Percentiles rank a stretch among this genome's conserved stretches.
Conservation (phyloP, 2,888 invertebrate genomes). For the Alitta virens region DNA sequence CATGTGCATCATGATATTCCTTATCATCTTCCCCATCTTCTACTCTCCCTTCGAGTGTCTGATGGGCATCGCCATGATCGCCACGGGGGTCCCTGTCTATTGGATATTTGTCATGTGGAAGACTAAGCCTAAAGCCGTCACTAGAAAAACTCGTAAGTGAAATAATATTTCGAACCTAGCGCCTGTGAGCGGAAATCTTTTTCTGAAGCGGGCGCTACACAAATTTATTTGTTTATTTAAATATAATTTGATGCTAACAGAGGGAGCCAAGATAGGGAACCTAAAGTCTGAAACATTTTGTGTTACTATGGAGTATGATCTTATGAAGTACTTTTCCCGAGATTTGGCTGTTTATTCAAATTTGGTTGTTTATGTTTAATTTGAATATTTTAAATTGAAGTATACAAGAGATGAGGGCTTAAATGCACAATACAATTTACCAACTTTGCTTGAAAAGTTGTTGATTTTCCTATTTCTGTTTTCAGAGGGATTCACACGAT, state of each 20-base stretch:
- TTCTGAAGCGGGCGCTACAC: no score
- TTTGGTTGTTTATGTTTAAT: no score
- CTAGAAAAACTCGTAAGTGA: constrained; percentile 34
- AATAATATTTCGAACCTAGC: neutral
- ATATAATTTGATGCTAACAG: no score
- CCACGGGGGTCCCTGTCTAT: constrained; percentile 71
- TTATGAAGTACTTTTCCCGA: no score
- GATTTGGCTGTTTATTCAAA: no score
- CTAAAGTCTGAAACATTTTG: no score
- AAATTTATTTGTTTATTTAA: no score
- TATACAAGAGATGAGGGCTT: no score
- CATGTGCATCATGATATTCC: constrained; percentile 45
- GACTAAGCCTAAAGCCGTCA: constrained; percentile 47
- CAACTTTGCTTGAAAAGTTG: no score
- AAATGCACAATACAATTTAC: no score
- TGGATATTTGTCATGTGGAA: constrained; percentile 62
- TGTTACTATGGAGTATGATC: no score
- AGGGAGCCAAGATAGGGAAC: neutral
- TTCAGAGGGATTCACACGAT: constrained; percentile 18
- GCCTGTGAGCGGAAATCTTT: neutral
- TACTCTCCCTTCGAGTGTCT: constrained; percentile 48
- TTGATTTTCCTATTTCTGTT: constrained; percentile 2
- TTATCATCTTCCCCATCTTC: constrained; percentile 48
- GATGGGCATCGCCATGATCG: constrained; percentile 46
- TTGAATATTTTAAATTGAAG: no score